Evolutionary conservation across 1,140 invertebrate species (phyloP), one percentile per base, ranked within the genome.

Genomic region (Tetranychus urticae): DNA sequence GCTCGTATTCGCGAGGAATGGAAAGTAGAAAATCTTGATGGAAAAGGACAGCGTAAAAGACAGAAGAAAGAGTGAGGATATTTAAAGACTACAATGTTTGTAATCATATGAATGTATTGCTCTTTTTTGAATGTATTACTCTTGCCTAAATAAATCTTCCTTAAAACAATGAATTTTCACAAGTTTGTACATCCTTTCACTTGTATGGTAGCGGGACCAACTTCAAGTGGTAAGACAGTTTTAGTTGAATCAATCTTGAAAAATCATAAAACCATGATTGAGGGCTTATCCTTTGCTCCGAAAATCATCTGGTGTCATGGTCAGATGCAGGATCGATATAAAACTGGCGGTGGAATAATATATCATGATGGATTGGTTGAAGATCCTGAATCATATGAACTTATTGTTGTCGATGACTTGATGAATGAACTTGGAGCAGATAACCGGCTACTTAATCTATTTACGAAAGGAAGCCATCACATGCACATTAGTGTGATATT

Each of bases 381-480:
- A 10, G 39, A 42, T 42, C 39, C 39, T 42, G 10, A 10, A 5
- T 5, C 4, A 5, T 42, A 42, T 50, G 47, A 50, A 4, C 4
- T 50, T 3, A n/a, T 50, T n/a, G 47, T 50, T n/a, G 13, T 14
- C 14, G 47, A 50, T 14, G 47, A 50, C 14, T 4, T 50, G 4
- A 50, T 50, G 47, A 50, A 47, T 14, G 61, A 62, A 34, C 37
- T 62, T 12, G 33, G 0, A 36, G 47, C 33, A 33, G 42, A 55
- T 47, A 36, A 14, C 14, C 14, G 14, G 8, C 42, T 62, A 37
- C 36, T 55, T 1, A 59, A 50, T 36, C 39, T 62, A 55, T 62
- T 62, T 56, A 59, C 57, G 0, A 58, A 59, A 52, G 33, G 6
- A 4, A 58, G 56, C 4, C 61, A 58, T 55, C 61, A 62, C 33